These are phyloP conservation scores for Cercopithecus mitis DNA, from an alignment of 2,797 vertebrate genomes.

Conservation along the genomic window DNA sequence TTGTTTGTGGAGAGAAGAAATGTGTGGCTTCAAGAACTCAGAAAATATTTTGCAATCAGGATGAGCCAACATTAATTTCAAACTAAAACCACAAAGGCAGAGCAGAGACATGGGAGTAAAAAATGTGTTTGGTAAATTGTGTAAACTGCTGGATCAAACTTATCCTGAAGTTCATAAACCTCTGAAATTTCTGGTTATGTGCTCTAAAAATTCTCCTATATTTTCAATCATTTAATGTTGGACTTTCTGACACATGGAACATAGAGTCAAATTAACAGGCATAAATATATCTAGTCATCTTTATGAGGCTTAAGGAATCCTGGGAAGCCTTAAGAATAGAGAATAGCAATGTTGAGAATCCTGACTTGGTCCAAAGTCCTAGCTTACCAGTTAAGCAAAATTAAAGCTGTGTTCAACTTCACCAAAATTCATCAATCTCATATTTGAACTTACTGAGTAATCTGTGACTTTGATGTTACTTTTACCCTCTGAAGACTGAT, in stretches of 20 bases:
- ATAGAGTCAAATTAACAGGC: neutral
- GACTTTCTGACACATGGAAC: neutral
- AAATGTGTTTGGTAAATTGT: neutral
- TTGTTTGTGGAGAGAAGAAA: neutral
- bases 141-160: neutral
- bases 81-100: neutral
- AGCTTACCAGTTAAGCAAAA: neutral
- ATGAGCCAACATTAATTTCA: neutral
- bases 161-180: neutral
- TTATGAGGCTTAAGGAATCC: neutral
- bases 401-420: neutral
- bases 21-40: neutral
- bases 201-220: neutral
- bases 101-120: neutral
- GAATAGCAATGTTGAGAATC: neutral
- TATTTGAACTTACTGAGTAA: neutral
- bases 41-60: neutral
- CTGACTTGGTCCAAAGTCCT: neutral
- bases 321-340: neutral
- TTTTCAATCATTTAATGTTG: neutral
- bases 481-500: neutral
- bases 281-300: neutral
- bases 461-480: neutral
- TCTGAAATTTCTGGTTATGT: neutral
- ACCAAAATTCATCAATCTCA: neutral